These are phyloP conservation scores for Rhamnusium bicolor DNA, from an alignment of 2,888 invertebrate species.

Conservation along the genomic window DNA sequence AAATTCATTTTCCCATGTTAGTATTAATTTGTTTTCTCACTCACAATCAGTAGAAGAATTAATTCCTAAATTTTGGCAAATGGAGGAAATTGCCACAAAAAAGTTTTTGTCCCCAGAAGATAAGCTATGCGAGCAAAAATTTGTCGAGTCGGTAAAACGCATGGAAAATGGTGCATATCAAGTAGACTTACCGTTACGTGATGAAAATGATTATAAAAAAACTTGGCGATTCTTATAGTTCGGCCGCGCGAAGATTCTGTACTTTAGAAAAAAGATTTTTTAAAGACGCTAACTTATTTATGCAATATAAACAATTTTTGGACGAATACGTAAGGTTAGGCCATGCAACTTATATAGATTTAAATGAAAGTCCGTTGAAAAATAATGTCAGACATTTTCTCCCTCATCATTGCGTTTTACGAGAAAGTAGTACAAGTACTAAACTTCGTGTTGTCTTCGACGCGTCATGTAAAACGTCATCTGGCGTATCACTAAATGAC, in stretches of 20 bases:
- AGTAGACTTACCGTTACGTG: not conserved
- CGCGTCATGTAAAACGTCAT: too few relatives aligned
- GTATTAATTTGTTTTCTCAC: not conserved
- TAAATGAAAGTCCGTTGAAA: too few relatives aligned
- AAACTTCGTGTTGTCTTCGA: too few relatives aligned
- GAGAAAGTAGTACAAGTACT: too few relatives aligned
- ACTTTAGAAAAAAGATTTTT: not conserved
- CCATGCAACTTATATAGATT: too few relatives aligned
- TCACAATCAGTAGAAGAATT: not conserved
- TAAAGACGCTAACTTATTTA: not conserved
- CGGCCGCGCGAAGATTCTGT: not conserved
- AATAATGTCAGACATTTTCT: too few relatives aligned
- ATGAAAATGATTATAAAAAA: not conserved
- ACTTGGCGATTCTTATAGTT: not conserved
- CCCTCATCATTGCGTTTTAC: too few relatives aligned
- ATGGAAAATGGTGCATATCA: not conserved
- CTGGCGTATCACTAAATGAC: too few relatives aligned
- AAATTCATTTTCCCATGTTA: not conserved
- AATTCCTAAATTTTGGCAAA: constrained; percentile 15
- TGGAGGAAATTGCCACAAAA: not conserved
- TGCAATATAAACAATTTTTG: not conserved
- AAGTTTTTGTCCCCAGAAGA: not conserved
- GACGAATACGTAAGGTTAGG: constrained; percentile 3
- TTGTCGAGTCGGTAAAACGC: not conserved
- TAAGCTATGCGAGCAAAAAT: not conserved